Evolutionary conservation across 2,797 vertebrate genomes (phyloP).

Genomic region (Hippoglossus hippoglossus): DNA sequence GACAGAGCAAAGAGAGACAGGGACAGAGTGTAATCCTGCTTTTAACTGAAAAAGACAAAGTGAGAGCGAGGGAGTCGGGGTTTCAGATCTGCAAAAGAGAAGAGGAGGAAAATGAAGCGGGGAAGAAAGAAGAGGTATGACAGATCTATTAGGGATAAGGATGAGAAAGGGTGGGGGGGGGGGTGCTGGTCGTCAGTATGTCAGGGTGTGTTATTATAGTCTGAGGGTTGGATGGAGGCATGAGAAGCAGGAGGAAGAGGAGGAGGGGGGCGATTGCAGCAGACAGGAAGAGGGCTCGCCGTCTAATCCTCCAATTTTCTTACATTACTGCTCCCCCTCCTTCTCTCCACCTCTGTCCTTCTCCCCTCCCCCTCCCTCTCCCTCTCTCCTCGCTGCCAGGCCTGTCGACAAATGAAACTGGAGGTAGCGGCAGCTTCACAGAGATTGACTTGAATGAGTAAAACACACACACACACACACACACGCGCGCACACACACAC

Average conservation of each 20-base stretch:
- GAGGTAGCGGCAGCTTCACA: conserved; percentile 69
- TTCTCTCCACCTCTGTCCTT: conserved; percentile 51
- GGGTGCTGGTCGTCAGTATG: conserved; percentile 56
- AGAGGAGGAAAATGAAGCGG: conserved; percentile 32
- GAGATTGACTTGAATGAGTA: conserved; percentile 73
- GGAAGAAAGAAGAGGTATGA: conserved; percentile 59
- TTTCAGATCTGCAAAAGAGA: conserved; percentile 41
- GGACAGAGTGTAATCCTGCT: conserved; percentile 52
- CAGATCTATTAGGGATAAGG: conserved; percentile 70
- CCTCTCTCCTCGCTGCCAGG: conserved; percentile 40
- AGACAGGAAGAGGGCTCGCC: conserved; percentile 83
- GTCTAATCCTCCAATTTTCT: conserved; percentile 84
- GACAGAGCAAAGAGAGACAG: conserved; percentile 27
- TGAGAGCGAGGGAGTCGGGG: conserved; percentile 34
- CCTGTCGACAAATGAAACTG: conserved; percentile 77
- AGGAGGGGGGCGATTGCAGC: conserved; percentile 50
- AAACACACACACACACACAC: conserved; percentile 50
- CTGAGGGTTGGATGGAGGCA: conserved; percentile 72
- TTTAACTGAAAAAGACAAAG: conserved; percentile 37
- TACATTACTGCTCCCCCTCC: conserved; percentile 77
- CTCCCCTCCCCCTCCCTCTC: conserved; percentile 6
- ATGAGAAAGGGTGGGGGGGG: conserved; percentile 7
- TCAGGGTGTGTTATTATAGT: conserved; percentile 77
- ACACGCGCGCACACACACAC: conserved; percentile 13
- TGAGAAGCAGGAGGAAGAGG: conserved; percentile 56